These are phyloP conservation scores for Tipula vernalis DNA, from an alignment of 2,888 invertebrate genomes.

Conservation along the genomic window DNA sequence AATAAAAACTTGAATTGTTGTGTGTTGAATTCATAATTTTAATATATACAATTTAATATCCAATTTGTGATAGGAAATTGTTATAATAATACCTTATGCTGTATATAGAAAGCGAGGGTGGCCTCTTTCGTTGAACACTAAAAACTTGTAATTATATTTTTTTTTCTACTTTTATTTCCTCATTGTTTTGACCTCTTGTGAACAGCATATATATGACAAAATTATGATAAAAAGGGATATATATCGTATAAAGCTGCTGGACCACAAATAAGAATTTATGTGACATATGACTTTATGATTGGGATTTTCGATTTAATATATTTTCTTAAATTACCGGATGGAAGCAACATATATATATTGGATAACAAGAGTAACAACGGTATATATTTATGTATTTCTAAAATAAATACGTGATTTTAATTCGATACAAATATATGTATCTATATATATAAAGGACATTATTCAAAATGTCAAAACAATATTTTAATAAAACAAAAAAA, in stretches of 20 bases:
- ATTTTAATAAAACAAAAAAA: neutral
- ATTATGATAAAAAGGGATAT: conserved; percentile 10
- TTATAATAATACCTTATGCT: neutral
- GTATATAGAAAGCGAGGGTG: neutral
- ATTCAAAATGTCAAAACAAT: neutral
- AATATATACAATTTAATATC: conserved; percentile 4
- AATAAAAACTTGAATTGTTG: neutral
- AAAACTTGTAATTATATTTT: neutral
- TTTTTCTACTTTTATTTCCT: neutral
- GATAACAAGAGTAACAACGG: neutral
- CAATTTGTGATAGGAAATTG: conserved; percentile 4
- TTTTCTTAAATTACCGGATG: neutral
- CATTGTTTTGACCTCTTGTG: neutral
- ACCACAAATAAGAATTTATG: conserved; percentile 8
- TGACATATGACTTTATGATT: conserved; percentile 9
- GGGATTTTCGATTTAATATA: neutral
- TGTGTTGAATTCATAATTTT: conserved; percentile 4
- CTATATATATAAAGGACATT: neutral
- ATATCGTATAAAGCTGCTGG: neutral
- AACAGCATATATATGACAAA: conserved; percentile 11
- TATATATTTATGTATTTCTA: neutral
- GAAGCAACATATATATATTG: neutral
- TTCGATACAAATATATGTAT: neutral
- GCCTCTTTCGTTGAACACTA: neutral
- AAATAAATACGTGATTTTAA: neutral